Base-by-base conservation (phyloP, 2,113 vertebrate genomes). In the Sprattus sprattus region DNA sequence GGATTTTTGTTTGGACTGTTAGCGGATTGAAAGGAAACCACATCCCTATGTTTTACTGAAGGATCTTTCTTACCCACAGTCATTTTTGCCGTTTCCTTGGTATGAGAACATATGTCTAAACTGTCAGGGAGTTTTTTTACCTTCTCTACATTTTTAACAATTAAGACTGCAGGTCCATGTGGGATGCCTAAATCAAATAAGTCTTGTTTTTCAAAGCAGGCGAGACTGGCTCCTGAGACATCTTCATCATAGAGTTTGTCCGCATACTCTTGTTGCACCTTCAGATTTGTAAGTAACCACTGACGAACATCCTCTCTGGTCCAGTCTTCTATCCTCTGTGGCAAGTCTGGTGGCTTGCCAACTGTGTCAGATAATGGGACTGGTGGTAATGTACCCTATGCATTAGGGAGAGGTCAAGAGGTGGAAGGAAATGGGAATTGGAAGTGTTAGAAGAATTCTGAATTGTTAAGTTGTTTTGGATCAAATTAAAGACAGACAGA, bases 271-370 rank as follows among this genome's bases (percentile, higher is more conserved):
- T 89, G 15, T 22, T 92, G 85, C 85, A 95, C 88, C 20, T 91
- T 92, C 28, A 94, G 91, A 83, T 89, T 45, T 6, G 45, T 89
- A 50, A 94, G 87, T 60, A 60, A 60, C 94, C 95, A 95, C 22
- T 84, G 22, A 89, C 88, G 93, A 9, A 96, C 94, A 50, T 95
- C 83, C 3, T 96, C 92, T 93, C 92, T 95, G 9, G 93, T 96
- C 95, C 95, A 95, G 28, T 93, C 83, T 54, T 95, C 89, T 45
- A 92, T 86, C 47, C 87, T 85, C 49, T 71, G 5, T 81, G 91
- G 89, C 6, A 94, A 86, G 18, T 50, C 54, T 60, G 54, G 54
- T 18, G 54, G 0, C 54, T 60, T 60, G 54, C 18, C 18, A 60
- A 3, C 16, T 57, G 16, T 16, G 13, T 6, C 18, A 22, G 18